Base-by-base conservation (phyloP, 2,797 vertebrate genomes). In the Vespertilio murinus region DNA sequence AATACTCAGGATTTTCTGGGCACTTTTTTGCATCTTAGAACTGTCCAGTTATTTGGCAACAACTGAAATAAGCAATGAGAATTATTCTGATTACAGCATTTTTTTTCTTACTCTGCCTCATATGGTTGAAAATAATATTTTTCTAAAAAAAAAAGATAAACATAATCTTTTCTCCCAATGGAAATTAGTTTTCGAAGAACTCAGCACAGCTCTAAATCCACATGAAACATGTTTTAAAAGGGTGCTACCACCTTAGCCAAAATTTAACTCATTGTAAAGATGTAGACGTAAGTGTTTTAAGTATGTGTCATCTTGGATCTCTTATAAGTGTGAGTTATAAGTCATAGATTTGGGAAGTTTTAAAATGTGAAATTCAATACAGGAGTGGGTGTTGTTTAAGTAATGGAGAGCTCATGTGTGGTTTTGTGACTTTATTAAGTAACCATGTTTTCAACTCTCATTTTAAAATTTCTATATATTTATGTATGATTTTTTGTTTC, bases 171-270 rank as follows among this genome's bases (percentile, higher is more conserved):
- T 14, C 49, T 9, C 40, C 5, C 28, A 71, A 20, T 35, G 2
- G 3, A 14, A 79, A 67, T 59, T 85, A 80, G 8, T 82, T 94
- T 95, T 52, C 45, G 69, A 88, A 80, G 3, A 88, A 61, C 9
- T 3, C 2, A 45, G 5, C 56, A 35, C 45, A 78, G 47, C 12
- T 69, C 9, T 23, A 94, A 87, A 70, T 35, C 33, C 11, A 54
- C 25, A 25, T 71, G 40, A 95, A 94, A 65, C 18, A 20, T 65
- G 18, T 88, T 93, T 88, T 94, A 16, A 86, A 88, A 47, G 56
- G 8, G 3, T 69, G n/a, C 42, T 73, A 59, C 18, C 4, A 33
- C 65, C 30, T 86, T 93, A 71, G 69, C 28, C 61, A 22, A 81
- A 87, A 61, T 4, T 5, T 30, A 95, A 78, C 45, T 74, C 25